Evolutionary conservation across 2,888 invertebrate genomes (phyloP).

Genomic region (Phyllotreta cruciferae): DNA sequence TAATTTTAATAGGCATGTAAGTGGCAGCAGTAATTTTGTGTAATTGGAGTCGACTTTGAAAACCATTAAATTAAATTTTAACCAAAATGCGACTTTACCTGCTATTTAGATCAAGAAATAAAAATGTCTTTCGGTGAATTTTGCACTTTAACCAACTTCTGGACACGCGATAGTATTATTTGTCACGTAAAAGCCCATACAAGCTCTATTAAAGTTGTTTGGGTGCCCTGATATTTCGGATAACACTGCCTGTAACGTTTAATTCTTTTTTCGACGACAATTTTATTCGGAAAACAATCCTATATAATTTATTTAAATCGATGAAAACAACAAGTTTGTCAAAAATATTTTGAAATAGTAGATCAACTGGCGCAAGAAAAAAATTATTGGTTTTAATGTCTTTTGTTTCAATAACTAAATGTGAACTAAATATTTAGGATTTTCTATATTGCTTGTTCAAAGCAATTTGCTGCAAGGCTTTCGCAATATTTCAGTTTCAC

Average conservation of each 20-base stretch:
- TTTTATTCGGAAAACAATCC: too few species aligned
- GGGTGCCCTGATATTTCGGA: conserved; percentile 17
- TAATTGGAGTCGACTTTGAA: conserved; percentile 39
- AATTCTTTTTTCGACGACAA: too few species aligned
- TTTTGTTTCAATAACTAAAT: too few species aligned
- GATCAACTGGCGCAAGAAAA: too few species aligned
- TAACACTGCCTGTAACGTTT: conserved; percentile 3
- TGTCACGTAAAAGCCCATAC: conserved; percentile 47
- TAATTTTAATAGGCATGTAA: conserved; percentile 23
- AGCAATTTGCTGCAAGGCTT: too few species aligned
- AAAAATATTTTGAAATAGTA: too few species aligned
- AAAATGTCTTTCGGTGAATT: conserved; percentile 44
- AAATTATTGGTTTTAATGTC: too few species aligned
- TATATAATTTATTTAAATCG: too few species aligned
- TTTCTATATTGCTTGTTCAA: too few species aligned
- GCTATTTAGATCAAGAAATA: conserved; percentile 48
- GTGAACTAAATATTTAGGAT: too few species aligned
- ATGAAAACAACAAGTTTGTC: too few species aligned
- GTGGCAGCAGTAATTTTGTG: conserved; percentile 37
- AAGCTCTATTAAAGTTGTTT: conserved; percentile 22
- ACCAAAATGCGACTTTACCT: conserved; percentile 45
- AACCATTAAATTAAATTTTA: conserved; percentile 48
- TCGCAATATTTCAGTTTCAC: too few species aligned
- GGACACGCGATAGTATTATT: conserved; percentile 51
- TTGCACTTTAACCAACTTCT: conserved; percentile 47